Evolutionary conservation across 1,140 invertebrate species (phyloP).

Genomic region (Caenorhabditis latens): DNA sequence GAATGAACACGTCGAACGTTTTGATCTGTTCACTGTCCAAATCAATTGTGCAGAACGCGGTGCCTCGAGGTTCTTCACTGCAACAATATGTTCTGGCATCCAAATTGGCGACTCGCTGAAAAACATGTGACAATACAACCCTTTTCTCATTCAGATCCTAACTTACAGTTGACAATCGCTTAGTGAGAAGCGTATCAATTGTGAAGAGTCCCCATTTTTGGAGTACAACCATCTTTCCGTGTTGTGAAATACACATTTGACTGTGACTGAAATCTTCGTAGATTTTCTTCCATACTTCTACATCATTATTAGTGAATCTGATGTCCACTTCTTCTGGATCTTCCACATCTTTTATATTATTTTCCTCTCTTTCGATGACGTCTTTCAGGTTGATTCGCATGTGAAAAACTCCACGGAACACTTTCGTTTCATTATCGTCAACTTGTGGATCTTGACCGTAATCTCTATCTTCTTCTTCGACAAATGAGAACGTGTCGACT

Average conservation of each 20-base stretch:
- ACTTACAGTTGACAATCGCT: not conserved
- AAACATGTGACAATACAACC: not conserved
- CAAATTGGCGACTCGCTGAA: not conserved
- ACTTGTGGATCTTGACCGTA: not conserved
- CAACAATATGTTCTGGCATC: not conserved
- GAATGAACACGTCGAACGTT: not conserved
- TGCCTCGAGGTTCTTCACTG: not conserved
- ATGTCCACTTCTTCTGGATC: not conserved
- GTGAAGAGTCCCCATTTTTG: not conserved
- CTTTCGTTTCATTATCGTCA: not conserved
- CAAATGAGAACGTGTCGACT: not conserved
- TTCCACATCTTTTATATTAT: not conserved
- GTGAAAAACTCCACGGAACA: not conserved
- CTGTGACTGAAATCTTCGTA: not conserved
- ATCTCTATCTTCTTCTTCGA: not conserved
- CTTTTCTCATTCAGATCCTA: no score
- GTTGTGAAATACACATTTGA: not conserved
- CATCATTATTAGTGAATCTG: not conserved
- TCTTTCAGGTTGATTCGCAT: conserved; percentile 4
- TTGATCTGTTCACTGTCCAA: not conserved
- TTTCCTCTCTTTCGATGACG: conserved; percentile 21
- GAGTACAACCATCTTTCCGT: conserved; percentile 1
- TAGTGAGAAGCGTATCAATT: not conserved
- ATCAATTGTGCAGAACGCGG: conserved; percentile 5
- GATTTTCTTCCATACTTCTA: not conserved